A percentile compares a stretch with the other conserved stretches of the same genome.
Evolutionary conservation across 2,888 invertebrate species (phyloP).

Genomic region (Eubasilissa splendida): DNA sequence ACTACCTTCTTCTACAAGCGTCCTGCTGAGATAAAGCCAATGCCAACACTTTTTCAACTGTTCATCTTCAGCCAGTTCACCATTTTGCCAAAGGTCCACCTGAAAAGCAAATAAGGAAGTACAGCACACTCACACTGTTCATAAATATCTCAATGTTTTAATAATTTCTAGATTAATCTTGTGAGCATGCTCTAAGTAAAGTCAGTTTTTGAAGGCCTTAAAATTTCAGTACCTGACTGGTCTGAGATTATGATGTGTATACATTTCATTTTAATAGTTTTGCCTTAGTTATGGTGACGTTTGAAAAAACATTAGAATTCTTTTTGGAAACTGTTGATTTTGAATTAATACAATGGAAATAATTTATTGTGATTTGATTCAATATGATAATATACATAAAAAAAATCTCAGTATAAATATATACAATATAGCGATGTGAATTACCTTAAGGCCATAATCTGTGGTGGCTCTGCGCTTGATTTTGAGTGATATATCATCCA

Average conservation of each 20-base stretch:
- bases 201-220: background rate
- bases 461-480: constrained; percentile 81
- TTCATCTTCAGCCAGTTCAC: constrained; percentile 83
- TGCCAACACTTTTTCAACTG: constrained; percentile 87
- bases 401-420: too few species aligned
- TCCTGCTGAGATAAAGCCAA: constrained; percentile 82
- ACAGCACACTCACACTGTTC: too few species aligned
- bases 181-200: background rate
- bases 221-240: too few species aligned
- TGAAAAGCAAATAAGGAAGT: constrained; percentile 62
- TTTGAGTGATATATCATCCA: constrained; percentile 81
- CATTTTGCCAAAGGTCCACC: constrained; percentile 85
- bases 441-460: constrained; percentile 87
- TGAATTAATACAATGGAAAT: too few species aligned
- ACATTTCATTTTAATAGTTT: too few species aligned
- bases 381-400: too few species aligned
- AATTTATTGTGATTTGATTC: too few species aligned
- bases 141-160: background rate
- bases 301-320: too few species aligned
- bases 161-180: background rate
- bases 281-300: too few species aligned
- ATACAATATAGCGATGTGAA: too few species aligned
- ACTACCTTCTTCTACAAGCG: constrained; percentile 79
- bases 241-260: too few species aligned
- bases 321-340: too few species aligned